These are phyloP conservation scores for Varroa destructor DNA, from an alignment of 1,140 invertebrate genomes.

Conservation along the genomic window DNA sequence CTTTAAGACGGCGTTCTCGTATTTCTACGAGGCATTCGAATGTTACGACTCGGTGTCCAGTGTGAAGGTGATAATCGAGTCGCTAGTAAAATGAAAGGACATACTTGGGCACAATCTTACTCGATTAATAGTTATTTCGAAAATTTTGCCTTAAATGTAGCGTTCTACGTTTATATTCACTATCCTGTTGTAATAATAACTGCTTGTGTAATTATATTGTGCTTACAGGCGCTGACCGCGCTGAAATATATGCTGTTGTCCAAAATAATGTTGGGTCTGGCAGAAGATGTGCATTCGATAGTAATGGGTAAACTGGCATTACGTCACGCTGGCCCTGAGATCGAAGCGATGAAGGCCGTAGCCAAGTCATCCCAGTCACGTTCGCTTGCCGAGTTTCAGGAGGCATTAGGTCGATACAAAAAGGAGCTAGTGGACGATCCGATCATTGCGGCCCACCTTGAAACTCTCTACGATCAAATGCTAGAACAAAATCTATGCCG, in stretches of 20 bases:
- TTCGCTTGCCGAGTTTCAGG: constrained; percentile 86
- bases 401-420: constrained; percentile 60
- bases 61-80: constrained; percentile 50
- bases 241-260: constrained; percentile 98
- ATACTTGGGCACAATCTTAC: too few species aligned
- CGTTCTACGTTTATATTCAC: too few species aligned
- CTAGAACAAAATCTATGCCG: constrained; percentile 96
- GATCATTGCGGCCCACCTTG: constrained; percentile 88
- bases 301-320: constrained; percentile 90
- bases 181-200: too few species aligned
- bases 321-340: constrained; percentile 84
- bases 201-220: too few species aligned
- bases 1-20: constrained; percentile 99
- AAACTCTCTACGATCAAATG: constrained; percentile 94
- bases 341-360: constrained; percentile 95
- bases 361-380: constrained; percentile 89
- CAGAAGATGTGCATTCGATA: constrained; percentile 90
- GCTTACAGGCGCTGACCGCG: constrained; percentile 54
- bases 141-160: too few species aligned
- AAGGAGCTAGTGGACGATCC: constrained; percentile 85
- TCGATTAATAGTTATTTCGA: too few species aligned
- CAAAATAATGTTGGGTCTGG: constrained; percentile 92
- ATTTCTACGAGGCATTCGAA: constrained; percentile 99
- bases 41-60: constrained; percentile 91
- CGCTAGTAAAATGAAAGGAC: too few species aligned